Evolutionary conservation across 2,797 vertebrate genomes (phyloP).

Genomic region (Pangasius djambal): DNA sequence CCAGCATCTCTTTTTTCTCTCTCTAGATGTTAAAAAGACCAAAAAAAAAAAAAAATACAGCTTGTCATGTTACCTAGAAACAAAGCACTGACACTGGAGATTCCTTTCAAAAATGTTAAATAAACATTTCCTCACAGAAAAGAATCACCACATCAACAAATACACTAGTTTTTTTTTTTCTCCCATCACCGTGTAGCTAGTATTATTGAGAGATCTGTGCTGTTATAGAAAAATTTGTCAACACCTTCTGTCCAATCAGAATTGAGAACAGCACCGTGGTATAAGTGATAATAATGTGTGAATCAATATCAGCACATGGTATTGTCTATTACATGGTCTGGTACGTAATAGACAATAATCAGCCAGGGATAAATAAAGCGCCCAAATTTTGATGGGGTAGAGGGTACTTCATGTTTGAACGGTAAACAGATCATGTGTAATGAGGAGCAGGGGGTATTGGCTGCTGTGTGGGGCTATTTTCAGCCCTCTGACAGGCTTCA

Average conservation of each 20-base stretch:
- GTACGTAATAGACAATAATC: neutral
- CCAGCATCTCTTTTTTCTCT: neutral
- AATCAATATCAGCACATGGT: neutral
- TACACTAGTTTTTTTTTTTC: neutral
- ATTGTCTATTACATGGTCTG: no score
- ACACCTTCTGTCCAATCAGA: neutral
- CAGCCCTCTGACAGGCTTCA: neutral
- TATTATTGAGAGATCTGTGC: neutral
- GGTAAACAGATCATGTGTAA: conserved; percentile 4
- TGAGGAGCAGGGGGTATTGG: neutral
- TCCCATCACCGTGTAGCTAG: neutral
- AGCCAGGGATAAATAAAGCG: neutral
- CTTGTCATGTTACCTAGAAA: neutral
- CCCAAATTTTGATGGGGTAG: neutral
- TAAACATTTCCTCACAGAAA: neutral
- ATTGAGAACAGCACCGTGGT: neutral
- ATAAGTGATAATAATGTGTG: neutral
- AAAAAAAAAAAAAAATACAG: no score
- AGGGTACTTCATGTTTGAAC: conserved; percentile 1
- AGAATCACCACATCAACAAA: neutral
- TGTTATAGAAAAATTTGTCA: neutral
- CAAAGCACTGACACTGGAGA: no score
- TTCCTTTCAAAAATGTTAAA: neutral
- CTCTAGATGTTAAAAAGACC: no score
- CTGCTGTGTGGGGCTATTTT: conserved; percentile 22